Percentiles rank a stretch among this genome's conserved stretches.
These are phyloP conservation scores for Eclectus roratus DNA, from an alignment of 2,113 vertebrate genomes.

Conservation along the genomic window DNA sequence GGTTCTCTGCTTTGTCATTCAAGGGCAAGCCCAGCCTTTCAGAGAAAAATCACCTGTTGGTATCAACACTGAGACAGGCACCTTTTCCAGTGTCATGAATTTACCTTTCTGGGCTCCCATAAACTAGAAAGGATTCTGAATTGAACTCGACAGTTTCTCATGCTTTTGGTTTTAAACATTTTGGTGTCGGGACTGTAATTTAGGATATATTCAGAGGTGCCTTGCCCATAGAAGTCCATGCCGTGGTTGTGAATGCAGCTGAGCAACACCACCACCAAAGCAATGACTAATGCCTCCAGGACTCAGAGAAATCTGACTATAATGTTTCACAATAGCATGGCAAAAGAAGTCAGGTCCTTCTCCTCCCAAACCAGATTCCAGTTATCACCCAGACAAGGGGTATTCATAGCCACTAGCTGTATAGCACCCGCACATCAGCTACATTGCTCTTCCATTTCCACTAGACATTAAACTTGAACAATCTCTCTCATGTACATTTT, in stretches of 20 bases:
- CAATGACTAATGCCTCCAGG: not conserved
- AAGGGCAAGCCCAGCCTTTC: not conserved
- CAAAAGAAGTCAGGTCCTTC: not conserved
- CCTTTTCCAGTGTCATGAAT: not conserved
- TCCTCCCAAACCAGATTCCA: not conserved
- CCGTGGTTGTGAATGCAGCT: not conserved
- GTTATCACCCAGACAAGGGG: not conserved
- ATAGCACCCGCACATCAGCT: not conserved
- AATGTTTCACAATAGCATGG: not conserved
- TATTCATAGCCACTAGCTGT: not conserved
- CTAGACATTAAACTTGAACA: not conserved
- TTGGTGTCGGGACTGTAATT: not conserved
- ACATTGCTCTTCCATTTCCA: not conserved
- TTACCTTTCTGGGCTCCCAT: not conserved
- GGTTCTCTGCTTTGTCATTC: not conserved
- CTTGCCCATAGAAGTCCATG: not conserved
- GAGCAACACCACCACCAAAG: not conserved
- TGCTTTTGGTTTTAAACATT: not conserved
- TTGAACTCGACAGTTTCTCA: not conserved
- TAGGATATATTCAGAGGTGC: not conserved
- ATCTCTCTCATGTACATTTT: rapidly evolving
- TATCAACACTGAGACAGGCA: not conserved
- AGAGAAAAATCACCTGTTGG: not conserved
- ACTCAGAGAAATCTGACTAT: not conserved
- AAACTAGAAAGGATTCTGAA: not conserved